Percentiles rank a stretch among this genome's conserved stretches.
These are phyloP conservation scores for Bellardia pandia DNA, from an alignment of 2,888 invertebrate genomes.

Conservation along the genomic window DNA sequence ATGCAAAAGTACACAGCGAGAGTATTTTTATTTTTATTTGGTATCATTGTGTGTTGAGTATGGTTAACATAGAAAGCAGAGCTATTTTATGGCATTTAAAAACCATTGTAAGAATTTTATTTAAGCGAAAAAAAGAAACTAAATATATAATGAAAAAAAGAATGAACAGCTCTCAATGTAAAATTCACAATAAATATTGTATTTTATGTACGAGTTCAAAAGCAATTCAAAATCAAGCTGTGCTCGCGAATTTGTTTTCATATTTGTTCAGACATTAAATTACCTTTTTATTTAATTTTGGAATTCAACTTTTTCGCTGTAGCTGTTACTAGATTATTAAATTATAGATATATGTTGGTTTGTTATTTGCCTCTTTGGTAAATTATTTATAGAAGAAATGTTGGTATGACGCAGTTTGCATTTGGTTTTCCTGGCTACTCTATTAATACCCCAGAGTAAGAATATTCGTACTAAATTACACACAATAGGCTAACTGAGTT, in stretches of 20 bases:
- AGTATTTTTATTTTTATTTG: slow-evolving; percentile 11
- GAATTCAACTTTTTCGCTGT: neutral
- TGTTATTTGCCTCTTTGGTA: neutral
- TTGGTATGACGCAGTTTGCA: neutral
- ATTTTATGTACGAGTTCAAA: neutral
- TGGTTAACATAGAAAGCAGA: neutral
- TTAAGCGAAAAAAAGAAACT: neutral
- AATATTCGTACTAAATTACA: slow-evolving; percentile 19
- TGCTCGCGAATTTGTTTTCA: neutral
- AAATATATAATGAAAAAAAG: neutral
- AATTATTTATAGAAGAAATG: neutral
- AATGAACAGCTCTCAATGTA: neutral
- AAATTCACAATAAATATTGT: neutral
- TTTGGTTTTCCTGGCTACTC: neutral
- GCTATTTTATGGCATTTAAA: slow-evolving; percentile 13
- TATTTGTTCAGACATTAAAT: neutral
- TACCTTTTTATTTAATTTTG: neutral
- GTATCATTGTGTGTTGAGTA: neutral
- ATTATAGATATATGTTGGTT: neutral
- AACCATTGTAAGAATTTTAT: neutral
- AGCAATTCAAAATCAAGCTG: neutral
- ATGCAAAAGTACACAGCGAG: neutral
- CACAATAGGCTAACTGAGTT: slow-evolving; percentile 7
- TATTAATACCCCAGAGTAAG: neutral
- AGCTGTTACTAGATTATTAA: neutral